phyloP scores from a whole-genome alignment of 92 coral and sea anemone genomes.

The Zoanthus solanderi region DNA sequence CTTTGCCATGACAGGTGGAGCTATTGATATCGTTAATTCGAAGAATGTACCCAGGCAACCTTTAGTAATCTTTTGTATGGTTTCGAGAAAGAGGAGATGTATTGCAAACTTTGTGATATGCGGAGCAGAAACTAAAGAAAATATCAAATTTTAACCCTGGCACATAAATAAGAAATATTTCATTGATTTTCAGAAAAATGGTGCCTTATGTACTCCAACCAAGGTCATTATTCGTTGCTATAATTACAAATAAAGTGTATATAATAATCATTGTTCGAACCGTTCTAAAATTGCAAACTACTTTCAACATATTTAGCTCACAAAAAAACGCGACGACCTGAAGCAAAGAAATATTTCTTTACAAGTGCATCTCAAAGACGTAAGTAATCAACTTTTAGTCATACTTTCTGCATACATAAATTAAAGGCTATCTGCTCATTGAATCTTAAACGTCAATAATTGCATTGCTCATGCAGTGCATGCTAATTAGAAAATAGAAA shows the following conservation, averaged over 20 bases:
- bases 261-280: too few species aligned
- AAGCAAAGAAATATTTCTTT: not conserved
- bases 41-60: not conserved
- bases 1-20: slow-evolving; percentile 19
- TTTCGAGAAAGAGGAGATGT: slow-evolving; percentile 2
- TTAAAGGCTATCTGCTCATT: not conserved
- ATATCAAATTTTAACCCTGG: not conserved
- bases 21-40: slow-evolving; percentile 12
- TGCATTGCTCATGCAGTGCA: not conserved
- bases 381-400: not conserved
- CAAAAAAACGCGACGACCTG: not conserved
- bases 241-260: not conserved
- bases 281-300: not conserved
- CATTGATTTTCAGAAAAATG: slow-evolving; percentile 21
- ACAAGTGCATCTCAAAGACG: not conserved
- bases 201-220: not conserved
- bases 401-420: not conserved
- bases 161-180: not conserved
- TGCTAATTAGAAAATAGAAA: too few species aligned
- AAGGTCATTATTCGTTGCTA: not conserved
- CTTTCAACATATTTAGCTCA: not conserved
- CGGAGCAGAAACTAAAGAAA: not conserved
- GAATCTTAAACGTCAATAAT: not conserved
- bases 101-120: slow-evolving; percentile 26
- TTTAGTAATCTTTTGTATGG: slow-evolving; percentile 3